Conservation (phyloP, 2,888 invertebrate species). For the Epinotia nisella region DNA sequence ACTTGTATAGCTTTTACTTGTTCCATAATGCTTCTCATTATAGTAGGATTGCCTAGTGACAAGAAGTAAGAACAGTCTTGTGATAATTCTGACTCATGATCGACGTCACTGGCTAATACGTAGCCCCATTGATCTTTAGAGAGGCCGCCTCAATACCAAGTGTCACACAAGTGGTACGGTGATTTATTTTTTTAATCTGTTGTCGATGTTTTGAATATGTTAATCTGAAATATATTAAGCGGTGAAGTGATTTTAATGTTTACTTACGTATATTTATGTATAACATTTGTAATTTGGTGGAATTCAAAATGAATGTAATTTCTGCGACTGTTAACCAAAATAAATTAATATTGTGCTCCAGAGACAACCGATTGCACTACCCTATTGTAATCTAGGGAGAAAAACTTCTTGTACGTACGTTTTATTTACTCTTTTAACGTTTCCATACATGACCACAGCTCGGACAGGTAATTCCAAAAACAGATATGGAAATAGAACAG, state of each 20-base stretch:
- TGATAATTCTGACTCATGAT: conserved; percentile 49
- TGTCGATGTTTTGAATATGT: conserved; percentile 10
- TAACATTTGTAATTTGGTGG: background rate
- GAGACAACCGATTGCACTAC: too few species aligned
- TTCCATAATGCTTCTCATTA: conserved; percentile 34
- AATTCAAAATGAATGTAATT: background rate
- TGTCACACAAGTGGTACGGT: conserved; percentile 23
- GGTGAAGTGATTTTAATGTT: conserved; percentile 7
- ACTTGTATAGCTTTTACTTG: conserved; percentile 29
- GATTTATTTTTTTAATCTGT: background rate
- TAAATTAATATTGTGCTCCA: too few species aligned
- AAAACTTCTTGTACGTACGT: too few species aligned
- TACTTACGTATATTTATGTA: background rate
- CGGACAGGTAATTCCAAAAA: too few species aligned
- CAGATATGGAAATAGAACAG: too few species aligned
- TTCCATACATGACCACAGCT: too few species aligned
- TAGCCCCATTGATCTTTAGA: conserved; percentile 55
- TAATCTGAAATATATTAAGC: conserved; percentile 18
- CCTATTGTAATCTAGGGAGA: too few species aligned
- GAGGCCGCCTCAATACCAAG: conserved; percentile 3
- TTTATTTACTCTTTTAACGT: too few species aligned
- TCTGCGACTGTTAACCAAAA: too few species aligned
- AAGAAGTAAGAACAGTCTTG: conserved; percentile 44
- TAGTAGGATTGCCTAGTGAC: conserved; percentile 50
- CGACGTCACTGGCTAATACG: conserved; percentile 50